phyloP scores from a whole-genome alignment of 2,113 vertebrate species.

The Diadophis punctatus region DNA sequence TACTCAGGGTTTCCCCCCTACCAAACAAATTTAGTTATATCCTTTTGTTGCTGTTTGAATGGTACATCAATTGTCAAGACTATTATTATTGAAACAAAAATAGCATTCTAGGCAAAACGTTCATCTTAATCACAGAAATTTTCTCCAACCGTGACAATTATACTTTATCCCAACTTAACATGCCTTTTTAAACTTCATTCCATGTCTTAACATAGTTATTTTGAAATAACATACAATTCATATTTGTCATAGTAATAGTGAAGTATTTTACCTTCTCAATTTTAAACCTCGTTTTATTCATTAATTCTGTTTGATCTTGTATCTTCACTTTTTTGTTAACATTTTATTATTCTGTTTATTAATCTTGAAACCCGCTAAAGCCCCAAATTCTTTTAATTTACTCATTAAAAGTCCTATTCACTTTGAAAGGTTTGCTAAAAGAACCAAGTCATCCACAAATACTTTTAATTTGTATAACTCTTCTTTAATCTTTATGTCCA shows the following conservation, averaged over 20 bases:
- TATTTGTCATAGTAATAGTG: background rate
- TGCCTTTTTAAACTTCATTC: background rate
- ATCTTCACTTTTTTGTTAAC: background rate
- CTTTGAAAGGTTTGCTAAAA: background rate
- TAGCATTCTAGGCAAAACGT: background rate
- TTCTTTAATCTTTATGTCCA: background rate
- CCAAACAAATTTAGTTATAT: background rate
- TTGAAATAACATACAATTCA: background rate
- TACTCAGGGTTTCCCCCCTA: background rate
- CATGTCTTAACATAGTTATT: background rate
- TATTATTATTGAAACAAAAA: background rate
- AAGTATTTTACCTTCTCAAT: background rate
- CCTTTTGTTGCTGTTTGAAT: background rate
- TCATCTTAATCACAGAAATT: background rate
- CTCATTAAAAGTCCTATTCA: background rate
- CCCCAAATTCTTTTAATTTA: background rate
- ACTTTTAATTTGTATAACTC: background rate
- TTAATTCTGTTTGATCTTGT: background rate
- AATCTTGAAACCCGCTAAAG: background rate
- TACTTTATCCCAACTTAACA: background rate
- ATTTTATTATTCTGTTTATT: background rate
- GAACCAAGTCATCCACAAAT: background rate
- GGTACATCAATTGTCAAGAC: background rate
- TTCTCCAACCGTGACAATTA: background rate
- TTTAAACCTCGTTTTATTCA: background rate